Base-by-base conservation (phyloP, 1,140 invertebrate species). In the Temnothorax longispinosus region DNA sequence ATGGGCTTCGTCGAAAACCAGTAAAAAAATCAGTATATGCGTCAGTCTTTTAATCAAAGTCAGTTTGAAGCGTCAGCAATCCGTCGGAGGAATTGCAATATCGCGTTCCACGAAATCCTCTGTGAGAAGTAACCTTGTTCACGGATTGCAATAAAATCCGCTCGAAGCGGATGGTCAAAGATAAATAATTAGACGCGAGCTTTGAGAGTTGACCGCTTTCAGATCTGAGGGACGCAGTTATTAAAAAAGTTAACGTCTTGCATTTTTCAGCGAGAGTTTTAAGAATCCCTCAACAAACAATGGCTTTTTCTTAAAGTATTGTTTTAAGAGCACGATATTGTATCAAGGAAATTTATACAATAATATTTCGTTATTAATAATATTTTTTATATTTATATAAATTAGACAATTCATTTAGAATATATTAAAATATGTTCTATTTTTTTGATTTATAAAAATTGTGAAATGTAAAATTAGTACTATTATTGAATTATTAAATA, bases 171-270 rank as follows among this genome's bases (percentile, higher is more conserved):
- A 60, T 75, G 41, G 54, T 8, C 47, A 50, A 80, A 80, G 47
- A 80, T 80, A 75, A 84, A 84, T 84, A 84, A 84, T 84, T 84
- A 84, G 67, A 74, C 11, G 69, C 47, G 3, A 74, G 41, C 27
- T 84, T 75, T 50, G 27, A 74, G 54, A 60, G 56, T 21, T 84
- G 41, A 84, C 71, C 27, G 56, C 56, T 75, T 75, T 75, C 38
- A 44, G 38, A 82, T 47, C 41, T 21, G 5, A 47, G 21, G 10
- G 38, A 47, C 15, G 52, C n/a, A n/a, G n/a, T 84, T 75, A 84
- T 75, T 84, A 75, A 84, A 84, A 75, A 84, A 84, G 67, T 84
- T 74, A 11, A 47, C n/a, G 41, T 84, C n/a, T 74, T 60, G 69
- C 54, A 50, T 47, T 62, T 74, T 50, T 38, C 69, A 38, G 13